phyloP scores from a whole-genome alignment of 2,888 invertebrate genomes.

The Andrena camellia region DNA sequence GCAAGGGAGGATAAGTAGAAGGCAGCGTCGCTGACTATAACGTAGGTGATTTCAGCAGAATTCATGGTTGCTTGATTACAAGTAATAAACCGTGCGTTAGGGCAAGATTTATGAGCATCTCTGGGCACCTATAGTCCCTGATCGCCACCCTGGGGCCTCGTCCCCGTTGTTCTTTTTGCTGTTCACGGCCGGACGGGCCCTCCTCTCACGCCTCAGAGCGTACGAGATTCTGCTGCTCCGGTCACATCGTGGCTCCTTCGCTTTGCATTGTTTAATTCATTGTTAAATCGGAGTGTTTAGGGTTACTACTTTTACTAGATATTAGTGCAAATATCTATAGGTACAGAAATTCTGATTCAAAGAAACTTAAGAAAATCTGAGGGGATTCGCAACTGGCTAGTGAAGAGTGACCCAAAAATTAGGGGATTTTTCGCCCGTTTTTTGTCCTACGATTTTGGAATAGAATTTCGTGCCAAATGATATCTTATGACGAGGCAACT shows the following conservation, averaged over 20 bases:
- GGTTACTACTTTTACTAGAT: no score
- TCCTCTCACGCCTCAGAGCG: slow-evolving; percentile 28
- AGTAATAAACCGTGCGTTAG: slow-evolving; percentile 85
- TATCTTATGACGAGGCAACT: no score
- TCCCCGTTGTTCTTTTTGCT: slow-evolving; percentile 66
- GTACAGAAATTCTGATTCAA: no score
- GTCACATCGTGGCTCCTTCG: neutral
- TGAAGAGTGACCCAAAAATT: no score
- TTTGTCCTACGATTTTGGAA: no score
- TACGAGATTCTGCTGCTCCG: slow-evolving; percentile 17
- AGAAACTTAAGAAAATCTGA: no score
- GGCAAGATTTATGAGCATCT: slow-evolving; percentile 84
- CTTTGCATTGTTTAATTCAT: neutral
- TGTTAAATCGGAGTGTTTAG: no score
- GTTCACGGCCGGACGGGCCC: slow-evolving; percentile 54
- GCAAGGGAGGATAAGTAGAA: slow-evolving; percentile 79
- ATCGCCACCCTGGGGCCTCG: slow-evolving; percentile 79
- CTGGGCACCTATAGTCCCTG: slow-evolving; percentile 80
- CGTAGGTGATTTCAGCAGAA: slow-evolving; percentile 84
- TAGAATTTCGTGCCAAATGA: no score
- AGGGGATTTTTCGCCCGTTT: no score
- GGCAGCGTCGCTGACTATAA: slow-evolving; percentile 76
- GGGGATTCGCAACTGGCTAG: no score
- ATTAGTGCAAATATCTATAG: no score
- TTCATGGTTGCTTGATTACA: slow-evolving; percentile 85